Evolutionary conservation across 1,140 invertebrate species (phyloP), one percentile per base, ranked within the genome.

Genomic region (Pogonus chalceus): DNA sequence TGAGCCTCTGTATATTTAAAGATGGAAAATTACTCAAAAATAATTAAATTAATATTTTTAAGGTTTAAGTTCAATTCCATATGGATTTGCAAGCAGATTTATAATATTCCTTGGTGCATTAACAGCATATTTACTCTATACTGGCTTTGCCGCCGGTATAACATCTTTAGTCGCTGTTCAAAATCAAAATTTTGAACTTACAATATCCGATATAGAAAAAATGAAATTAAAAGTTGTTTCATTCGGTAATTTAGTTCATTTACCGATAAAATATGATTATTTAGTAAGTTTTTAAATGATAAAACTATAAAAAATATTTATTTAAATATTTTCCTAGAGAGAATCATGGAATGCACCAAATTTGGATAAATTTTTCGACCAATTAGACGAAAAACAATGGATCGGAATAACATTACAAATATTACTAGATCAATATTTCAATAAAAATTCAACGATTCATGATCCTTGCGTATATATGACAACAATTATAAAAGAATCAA

Each of bases 141-240:
- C 65, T 0, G 65, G 59, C 14, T 66, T 66, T 49, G 58, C 65
- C 16, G 65, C 65, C 14, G 62, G 58, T 20, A 64, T 66, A 50
- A 66, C 65, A 12, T 66, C 65, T 43, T 18, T 43, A n/a, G 51
- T 63, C 22, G 47, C 65, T 31, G n/a, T 64, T 12, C 54, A 60
- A 56, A 49, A 61, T 22, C 57, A 58, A 7, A 58, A 20, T 21
- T 50, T 21, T 57, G 51, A 20, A 16, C 35, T 23, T n/a, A 20
- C 9, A 20, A 49, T 52, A 39, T 26, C 39, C 20, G 51, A 35
- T 52, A 43, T 37, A 12, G 26, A 16, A 9, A 20, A 52, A 1
- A 54, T 18, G 26, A 23, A 50, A 24, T 56, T 56, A 24, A 54
- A 20, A 23, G 22, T 53, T 3, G 22, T 49, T 2, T 49, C 26